phyloP scores from a whole-genome alignment of 2,797 vertebrate genomes.

The Tarsius wallacei region DNA sequence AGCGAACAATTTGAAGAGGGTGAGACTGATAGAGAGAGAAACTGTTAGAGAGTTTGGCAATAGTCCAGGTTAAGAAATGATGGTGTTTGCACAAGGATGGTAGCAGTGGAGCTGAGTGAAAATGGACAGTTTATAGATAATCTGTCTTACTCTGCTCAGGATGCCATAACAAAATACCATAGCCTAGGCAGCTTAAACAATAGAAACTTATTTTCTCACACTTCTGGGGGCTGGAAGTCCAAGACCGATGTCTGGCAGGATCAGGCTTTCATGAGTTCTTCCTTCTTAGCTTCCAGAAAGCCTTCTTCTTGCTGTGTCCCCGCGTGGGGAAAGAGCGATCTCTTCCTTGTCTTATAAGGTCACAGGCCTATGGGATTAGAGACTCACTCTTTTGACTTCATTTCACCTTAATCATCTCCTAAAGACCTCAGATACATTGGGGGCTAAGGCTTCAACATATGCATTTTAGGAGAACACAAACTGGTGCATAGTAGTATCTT shows the following conservation, averaged over 20 bases:
- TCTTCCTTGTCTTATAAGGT: background rate
- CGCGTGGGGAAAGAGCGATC: background rate
- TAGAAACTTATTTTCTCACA: background rate
- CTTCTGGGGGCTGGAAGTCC: background rate
- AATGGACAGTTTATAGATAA: background rate
- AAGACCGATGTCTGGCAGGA: background rate
- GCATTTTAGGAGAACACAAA: background rate
- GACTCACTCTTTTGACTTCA: background rate
- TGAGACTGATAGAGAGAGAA: background rate
- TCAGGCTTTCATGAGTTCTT: background rate
- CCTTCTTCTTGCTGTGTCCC: background rate
- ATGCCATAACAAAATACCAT: background rate
- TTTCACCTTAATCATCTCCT: background rate
- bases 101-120: background rate
- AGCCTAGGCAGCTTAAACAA: background rate
- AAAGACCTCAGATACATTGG: background rate
- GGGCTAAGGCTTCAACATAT: background rate
- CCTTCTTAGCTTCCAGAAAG: conserved; percentile 22
- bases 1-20: conserved; percentile 18
- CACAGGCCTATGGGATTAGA: background rate
- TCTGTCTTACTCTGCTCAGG: background rate
- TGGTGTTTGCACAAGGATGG: background rate
- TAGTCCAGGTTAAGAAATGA: background rate
- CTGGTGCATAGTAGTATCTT: background rate
- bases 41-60: background rate